phyloP scores from a whole-genome alignment of 1,140 invertebrate species.

The Ruditapes philippinarum region DNA sequence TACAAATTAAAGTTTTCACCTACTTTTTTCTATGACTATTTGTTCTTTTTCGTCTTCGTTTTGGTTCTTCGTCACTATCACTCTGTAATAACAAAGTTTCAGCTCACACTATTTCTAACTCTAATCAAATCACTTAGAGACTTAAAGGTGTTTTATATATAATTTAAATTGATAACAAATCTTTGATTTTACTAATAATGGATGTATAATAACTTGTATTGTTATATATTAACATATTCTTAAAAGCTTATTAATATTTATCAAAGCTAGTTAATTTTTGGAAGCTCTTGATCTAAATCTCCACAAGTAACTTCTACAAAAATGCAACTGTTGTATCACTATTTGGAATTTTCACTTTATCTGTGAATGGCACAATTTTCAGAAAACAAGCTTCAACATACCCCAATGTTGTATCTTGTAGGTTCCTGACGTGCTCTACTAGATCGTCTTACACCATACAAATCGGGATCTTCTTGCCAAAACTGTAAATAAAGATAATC shows the following conservation, averaged over 20 bases:
- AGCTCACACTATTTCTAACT: too few relatives aligned
- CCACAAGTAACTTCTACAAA: neutral
- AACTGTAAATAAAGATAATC: too few relatives aligned
- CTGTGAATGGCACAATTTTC: too few relatives aligned
- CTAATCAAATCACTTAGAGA: too few relatives aligned
- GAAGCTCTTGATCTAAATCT: neutral
- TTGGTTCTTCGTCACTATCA: conserved; percentile 59
- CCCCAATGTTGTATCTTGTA: conserved; percentile 64
- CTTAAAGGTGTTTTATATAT: too few relatives aligned
- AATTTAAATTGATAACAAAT: too few relatives aligned
- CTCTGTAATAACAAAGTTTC: conserved; percentile 1
- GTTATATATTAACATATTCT: too few relatives aligned
- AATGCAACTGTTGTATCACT: neutral
- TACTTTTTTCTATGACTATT: conserved; percentile 57
- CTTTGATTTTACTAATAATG: too few relatives aligned
- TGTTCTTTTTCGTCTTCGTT: conserved; percentile 25
- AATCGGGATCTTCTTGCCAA: conserved; percentile 75
- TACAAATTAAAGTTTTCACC: neutral
- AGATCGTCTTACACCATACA: conserved; percentile 77
- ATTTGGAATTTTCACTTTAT: neutral
- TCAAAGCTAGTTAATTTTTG: neutral
- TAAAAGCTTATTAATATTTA: too few relatives aligned
- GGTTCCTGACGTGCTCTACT: conserved; percentile 71
- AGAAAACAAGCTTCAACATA: too few relatives aligned
- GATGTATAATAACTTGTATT: too few relatives aligned